phyloP scores from a whole-genome alignment of 2,797 vertebrate genomes.

The Cynodonichthys magdalenae region DNA sequence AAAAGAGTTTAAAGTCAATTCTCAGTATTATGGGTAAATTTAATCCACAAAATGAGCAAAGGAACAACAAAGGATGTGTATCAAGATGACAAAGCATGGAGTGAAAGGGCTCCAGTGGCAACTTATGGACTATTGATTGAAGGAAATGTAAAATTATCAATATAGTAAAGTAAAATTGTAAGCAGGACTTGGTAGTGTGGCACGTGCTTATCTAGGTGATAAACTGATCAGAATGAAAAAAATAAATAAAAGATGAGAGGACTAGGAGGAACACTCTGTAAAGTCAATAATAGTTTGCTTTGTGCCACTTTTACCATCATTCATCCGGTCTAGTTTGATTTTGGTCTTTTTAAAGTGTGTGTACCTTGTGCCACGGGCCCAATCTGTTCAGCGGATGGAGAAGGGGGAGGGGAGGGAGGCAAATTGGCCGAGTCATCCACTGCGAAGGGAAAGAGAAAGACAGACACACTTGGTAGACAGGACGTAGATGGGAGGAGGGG shows the following conservation, averaged over 20 bases:
- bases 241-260: constrained; percentile 1
- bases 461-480: constrained; percentile 63
- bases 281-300: not conserved
- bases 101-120: constrained; percentile 55
- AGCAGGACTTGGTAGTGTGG: constrained; percentile 23
- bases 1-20: constrained; percentile 10
- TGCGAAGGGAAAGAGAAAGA: constrained; percentile 64
- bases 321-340: constrained; percentile 39
- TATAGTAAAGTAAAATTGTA: constrained; percentile 1
- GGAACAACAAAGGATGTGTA: constrained; percentile 32
- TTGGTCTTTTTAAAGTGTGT: constrained; percentile 37
- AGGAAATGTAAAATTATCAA: constrained; percentile 6
- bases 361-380: constrained; percentile 91
- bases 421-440: constrained; percentile 90
- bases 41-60: constrained; percentile 18
- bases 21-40: constrained; percentile 20
- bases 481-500: constrained; percentile 69
- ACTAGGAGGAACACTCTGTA: constrained; percentile 34
- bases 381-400: constrained; percentile 91
- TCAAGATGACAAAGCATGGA: constrained; percentile 17
- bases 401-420: constrained; percentile 95
- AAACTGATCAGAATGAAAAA: constrained; percentile 18
- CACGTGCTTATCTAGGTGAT: constrained; percentile 39
- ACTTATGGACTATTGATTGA: constrained; percentile 11
- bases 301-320: constrained; percentile 43